phyloP scores from a whole-genome alignment of 2,113 vertebrate species.

The Epinephelus lanceolatus region DNA sequence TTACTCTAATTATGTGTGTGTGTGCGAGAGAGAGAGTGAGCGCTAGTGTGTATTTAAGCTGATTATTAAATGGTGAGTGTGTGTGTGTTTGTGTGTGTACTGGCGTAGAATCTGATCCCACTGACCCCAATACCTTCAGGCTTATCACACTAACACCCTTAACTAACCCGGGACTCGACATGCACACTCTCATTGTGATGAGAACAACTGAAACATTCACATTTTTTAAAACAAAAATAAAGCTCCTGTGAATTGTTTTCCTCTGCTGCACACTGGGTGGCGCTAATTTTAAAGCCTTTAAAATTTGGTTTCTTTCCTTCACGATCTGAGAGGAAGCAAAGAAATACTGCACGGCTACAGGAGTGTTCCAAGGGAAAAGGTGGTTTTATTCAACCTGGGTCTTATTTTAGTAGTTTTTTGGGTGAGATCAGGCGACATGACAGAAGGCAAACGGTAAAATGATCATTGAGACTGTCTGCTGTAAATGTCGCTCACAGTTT shows the following conservation, averaged over 20 bases:
- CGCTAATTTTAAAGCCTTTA: background rate
- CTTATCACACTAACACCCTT: slow-evolving; percentile 71
- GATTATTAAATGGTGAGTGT: slow-evolving; percentile 66
- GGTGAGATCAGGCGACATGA: background rate
- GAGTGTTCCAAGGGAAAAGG: background rate
- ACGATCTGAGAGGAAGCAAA: too few relatives aligned
- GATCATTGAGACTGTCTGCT: background rate
- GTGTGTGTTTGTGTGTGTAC: slow-evolving; percentile 47
- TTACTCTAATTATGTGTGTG: slow-evolving; percentile 15
- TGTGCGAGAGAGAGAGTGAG: background rate
- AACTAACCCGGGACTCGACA: slow-evolving; percentile 18
- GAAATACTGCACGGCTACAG: too few relatives aligned
- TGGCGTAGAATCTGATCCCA: slow-evolving; percentile 73
- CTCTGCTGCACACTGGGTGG: background rate
- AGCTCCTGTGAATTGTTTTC: too few relatives aligned
- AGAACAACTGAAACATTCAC: slow-evolving; percentile 1
- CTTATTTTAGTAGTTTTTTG: background rate
- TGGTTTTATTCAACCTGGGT: background rate
- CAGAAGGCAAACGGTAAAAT: background rate
- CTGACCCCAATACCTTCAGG: slow-evolving; percentile 84
- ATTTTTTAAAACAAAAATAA: background rate
- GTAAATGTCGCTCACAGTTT: too few relatives aligned
- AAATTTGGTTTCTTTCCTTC: too few relatives aligned
- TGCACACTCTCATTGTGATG: slow-evolving; percentile 13
- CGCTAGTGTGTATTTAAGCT: slow-evolving; percentile 59